Conservation (phyloP, 2,888 invertebrate genomes). For the Neoitamus cyanurus region DNA sequence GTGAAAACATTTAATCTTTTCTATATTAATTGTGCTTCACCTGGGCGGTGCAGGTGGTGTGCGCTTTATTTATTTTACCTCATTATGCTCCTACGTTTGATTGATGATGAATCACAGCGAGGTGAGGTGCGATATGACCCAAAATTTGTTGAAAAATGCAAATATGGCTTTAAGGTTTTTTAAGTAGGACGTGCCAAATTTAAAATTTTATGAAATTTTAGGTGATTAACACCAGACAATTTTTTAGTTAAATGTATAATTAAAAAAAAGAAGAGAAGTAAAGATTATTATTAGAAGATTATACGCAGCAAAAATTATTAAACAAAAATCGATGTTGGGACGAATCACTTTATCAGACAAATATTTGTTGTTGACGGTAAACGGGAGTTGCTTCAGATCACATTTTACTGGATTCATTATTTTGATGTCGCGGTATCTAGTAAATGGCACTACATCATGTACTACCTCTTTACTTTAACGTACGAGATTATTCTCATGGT, state of each 20-base stretch:
- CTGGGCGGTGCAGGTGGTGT: neutral
- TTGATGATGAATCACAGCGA: neutral
- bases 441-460: neutral
- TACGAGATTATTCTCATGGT: neutral
- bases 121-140: neutral
- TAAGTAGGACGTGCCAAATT: too few relatives aligned
- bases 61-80: neutral
- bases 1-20: neutral
- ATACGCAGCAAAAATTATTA: neutral
- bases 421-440: neutral
- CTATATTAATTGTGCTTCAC: neutral
- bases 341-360: neutral
- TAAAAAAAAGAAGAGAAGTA: too few relatives aligned
- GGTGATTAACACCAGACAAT: too few relatives aligned
- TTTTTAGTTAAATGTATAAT: too few relatives aligned
- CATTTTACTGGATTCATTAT: too few relatives aligned
- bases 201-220: neutral
- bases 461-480: neutral
- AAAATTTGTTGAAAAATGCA: neutral
- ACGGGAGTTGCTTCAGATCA: neutral
- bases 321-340: neutral
- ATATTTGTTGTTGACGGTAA: neutral
- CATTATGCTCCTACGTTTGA: neutral
- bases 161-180: neutral
- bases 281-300: neutral